Conservation (phyloP, 2,888 invertebrate genomes). For the Drosophila kokeensis region DNA sequence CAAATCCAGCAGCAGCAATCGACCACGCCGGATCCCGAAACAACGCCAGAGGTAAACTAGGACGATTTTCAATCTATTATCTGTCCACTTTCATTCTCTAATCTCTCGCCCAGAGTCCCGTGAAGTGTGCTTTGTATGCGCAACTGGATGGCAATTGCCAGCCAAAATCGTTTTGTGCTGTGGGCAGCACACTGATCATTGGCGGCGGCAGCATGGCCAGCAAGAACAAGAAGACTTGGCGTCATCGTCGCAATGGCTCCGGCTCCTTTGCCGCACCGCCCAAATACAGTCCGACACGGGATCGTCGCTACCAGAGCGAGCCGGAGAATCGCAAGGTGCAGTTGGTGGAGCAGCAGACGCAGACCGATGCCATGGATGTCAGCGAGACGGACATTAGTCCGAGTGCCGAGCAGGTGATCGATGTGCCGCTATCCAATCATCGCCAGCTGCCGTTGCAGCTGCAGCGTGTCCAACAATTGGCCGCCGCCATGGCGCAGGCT, state of each 20-base stretch:
- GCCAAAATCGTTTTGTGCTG: slow-evolving; percentile 86
- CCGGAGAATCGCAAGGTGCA: slow-evolving; percentile 85
- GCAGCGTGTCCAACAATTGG: slow-evolving; percentile 69
- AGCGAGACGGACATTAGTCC: slow-evolving; percentile 88
- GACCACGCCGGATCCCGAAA: slow-evolving; percentile 85
- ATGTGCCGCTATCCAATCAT: slow-evolving; percentile 62
- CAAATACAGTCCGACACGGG: slow-evolving; percentile 86
- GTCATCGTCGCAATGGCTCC: slow-evolving; percentile 87
- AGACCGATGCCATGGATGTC: slow-evolving; percentile 88
- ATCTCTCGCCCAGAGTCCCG: slow-evolving; percentile 85
- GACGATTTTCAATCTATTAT: not conserved
- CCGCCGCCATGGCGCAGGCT: slow-evolving; percentile 63
- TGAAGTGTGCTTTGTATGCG: slow-evolving; percentile 87
- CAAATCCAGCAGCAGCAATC: slow-evolving; percentile 80
- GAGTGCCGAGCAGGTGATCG: slow-evolving; percentile 81
- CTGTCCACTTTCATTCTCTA: not conserved
- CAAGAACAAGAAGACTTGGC: slow-evolving; percentile 85
- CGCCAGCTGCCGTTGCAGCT: slow-evolving; percentile 68
- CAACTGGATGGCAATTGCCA: slow-evolving; percentile 87
- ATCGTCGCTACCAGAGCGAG: slow-evolving; percentile 86
- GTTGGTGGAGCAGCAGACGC: slow-evolving; percentile 88
- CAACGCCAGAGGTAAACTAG: slow-evolving; percentile 83
- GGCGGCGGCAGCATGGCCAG: slow-evolving; percentile 38
- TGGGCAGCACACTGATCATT: slow-evolving; percentile 44
- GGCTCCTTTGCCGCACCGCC: slow-evolving; percentile 86